These are phyloP conservation scores for Suillia variegata DNA, from an alignment of 2,888 invertebrate species.

Conservation along the genomic window DNA sequence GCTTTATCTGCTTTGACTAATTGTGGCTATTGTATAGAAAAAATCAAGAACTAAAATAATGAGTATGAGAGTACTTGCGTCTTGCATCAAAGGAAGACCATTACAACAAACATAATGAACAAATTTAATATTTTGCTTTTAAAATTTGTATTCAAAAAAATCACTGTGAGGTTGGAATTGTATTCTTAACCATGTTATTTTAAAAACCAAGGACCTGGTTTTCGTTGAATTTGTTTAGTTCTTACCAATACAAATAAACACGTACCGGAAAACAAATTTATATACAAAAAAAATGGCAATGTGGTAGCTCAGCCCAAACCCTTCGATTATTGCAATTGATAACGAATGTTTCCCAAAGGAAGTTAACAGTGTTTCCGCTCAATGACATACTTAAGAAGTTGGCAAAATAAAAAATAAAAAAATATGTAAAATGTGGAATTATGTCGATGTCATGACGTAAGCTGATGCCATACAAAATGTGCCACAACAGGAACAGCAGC, in stretches of 20 bases:
- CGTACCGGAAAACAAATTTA: background rate
- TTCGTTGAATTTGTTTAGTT: too few relatives aligned
- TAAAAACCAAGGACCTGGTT: too few relatives aligned
- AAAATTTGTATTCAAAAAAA: too few relatives aligned
- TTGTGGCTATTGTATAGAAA: too few relatives aligned
- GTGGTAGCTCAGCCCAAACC: background rate
- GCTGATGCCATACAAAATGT: too few relatives aligned
- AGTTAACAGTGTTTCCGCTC: background rate
- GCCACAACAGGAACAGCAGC: too few relatives aligned
- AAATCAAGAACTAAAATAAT: background rate
- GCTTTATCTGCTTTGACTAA: too few relatives aligned
- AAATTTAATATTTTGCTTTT: too few relatives aligned
- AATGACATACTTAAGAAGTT: background rate
- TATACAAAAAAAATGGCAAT: background rate
- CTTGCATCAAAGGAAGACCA: too few relatives aligned
- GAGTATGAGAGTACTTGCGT: conserved; percentile 15
- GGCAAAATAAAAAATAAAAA: background rate
- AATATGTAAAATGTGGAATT: background rate
- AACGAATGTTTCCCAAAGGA: conserved; percentile 3
- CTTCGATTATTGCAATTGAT: background rate
- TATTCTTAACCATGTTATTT: too few relatives aligned
- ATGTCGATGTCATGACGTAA: background rate
- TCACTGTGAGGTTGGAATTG: too few relatives aligned
- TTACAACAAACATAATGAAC: too few relatives aligned
- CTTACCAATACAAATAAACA: background rate